Evolutionary conservation across 2,888 invertebrate genomes (phyloP), one percentile per base, ranked within the genome.

Genomic region (Apodemia mormo): DNA sequence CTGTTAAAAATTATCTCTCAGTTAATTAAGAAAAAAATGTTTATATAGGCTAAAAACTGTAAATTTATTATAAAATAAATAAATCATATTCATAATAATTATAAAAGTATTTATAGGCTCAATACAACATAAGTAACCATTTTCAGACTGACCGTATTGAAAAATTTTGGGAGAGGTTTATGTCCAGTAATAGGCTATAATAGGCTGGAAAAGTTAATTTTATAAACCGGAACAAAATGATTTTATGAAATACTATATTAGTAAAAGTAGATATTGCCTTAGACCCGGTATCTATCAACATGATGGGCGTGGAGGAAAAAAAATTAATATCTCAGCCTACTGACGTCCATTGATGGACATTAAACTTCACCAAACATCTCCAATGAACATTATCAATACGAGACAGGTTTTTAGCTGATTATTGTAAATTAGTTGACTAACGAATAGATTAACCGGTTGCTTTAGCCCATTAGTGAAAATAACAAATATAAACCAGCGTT

Each of bases 261-360:
- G 58, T 58, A 58, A 6, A 33, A 49, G 49, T 10, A 10, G 10
- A 10, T 14, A 49, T 49, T 58, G 58, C 58, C 29, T 58, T 58
- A 58, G 58, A 58, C 58, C 58, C 58, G 30, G 58, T 58, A 58
- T 30, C 58, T 29, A 58, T 58, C 30, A 30, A 58, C 30, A 58
- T 30, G 58, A 58, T 30, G 58, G 58, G 30, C 12, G 58, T 10
- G 30, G 58, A 29, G 12, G 30, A 29, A 33, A 3, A 3, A 12
- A 58, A 30, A 10, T 1, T 58, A 10, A 10, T 10, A 43, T 58
- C 2, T 22, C 58, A 58, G 58, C 58, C 58, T 30, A 58, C 12
- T 10, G 29, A 33, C 10, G 58, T 58, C 58, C 58, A 58, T 29
- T 58, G 30, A 12, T 58, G 58, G 58, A 30, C 58, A 58, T 4